phyloP scores from a whole-genome alignment of 2,888 invertebrate species.

The Parnassius mnemosyne region DNA sequence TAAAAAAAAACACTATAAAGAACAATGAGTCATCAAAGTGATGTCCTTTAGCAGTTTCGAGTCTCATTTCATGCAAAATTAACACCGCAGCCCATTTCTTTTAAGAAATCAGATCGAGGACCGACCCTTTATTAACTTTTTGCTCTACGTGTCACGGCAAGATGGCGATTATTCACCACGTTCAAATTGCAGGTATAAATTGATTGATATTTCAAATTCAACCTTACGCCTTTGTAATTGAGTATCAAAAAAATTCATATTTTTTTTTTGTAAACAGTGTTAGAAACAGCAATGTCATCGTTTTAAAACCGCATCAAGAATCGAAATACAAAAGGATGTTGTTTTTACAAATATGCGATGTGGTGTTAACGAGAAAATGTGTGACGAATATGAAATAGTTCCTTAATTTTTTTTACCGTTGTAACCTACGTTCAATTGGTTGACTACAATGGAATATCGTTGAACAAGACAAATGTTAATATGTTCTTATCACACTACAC shows the following conservation, averaged over 20 bases:
- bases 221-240: not conserved
- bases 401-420: too few species aligned
- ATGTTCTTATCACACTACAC: too few species aligned
- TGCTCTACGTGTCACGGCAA: slow-evolving; percentile 26
- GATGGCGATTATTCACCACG: slow-evolving; percentile 19
- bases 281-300: slow-evolving; percentile 25
- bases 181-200: not conserved
- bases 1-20: not conserved
- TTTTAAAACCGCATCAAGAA: slow-evolving; percentile 15
- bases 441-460: too few species aligned
- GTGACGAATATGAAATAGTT: not conserved
- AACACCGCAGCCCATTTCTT: slow-evolving; percentile 30
- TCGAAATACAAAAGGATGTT: slow-evolving; percentile 10
- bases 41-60: slow-evolving; percentile 13
- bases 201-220: not conserved
- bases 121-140: slow-evolving; percentile 26
- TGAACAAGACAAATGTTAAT: too few species aligned
- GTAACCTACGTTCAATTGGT: too few species aligned
- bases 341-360: not conserved
- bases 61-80: slow-evolving; percentile 39
- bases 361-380: slow-evolving; percentile 1
- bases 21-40: slow-evolving; percentile 23
- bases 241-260: not conserved
- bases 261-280: not conserved
- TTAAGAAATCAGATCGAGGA: slow-evolving; percentile 27